A percentile compares a stretch with the other conserved stretches of the same genome.
These are phyloP conservation scores for Coturnix japonica DNA, from an alignment of 2,113 vertebrate species.

Conservation along the genomic window DNA sequence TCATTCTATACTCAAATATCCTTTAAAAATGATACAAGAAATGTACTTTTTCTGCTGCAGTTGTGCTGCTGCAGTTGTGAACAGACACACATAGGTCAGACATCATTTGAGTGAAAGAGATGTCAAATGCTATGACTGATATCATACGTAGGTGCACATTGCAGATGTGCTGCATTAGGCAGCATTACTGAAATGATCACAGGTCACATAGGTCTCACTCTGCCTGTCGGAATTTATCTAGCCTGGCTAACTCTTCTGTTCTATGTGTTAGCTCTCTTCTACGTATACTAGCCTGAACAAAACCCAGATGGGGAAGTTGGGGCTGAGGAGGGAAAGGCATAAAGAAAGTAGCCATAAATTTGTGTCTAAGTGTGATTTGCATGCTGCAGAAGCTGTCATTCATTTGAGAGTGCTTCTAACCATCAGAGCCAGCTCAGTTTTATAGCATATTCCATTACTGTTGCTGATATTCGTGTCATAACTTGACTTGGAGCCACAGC, in stretches of 20 bases:
- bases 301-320: neutral
- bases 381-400: neutral
- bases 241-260: neutral
- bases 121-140: neutral
- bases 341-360: neutral
- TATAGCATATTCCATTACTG: neutral
- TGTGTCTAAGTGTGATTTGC: neutral
- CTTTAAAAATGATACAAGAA: neutral
- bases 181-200: neutral
- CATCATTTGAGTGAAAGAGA: neutral
- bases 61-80: neutral
- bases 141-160: fast-evolving
- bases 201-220: neutral
- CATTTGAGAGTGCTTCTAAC: neutral
- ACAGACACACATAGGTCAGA: neutral
- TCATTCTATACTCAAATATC: neutral
- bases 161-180: neutral
- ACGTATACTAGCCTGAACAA: neutral
- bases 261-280: neutral
- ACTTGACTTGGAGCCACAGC: neutral
- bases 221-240: neutral
- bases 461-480: neutral
- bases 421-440: neutral
- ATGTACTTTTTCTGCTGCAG: too few species aligned
- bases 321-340: neutral